Base-by-base conservation (phyloP, 2,888 invertebrate genomes). In the Orthosia gracilis region DNA sequence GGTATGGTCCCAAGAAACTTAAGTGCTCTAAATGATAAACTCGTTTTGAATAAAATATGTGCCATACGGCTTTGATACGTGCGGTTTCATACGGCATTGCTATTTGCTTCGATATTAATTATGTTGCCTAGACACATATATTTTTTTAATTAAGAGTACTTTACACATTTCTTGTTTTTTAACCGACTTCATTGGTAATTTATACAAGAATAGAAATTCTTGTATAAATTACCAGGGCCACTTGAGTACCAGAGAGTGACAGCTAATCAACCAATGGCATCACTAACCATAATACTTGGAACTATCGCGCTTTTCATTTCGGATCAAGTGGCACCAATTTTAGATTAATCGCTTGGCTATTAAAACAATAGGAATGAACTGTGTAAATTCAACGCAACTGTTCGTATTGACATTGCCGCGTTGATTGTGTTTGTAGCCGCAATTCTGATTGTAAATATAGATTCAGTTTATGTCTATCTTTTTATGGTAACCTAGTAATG, bases 341-440 rank as follows among this genome's bases (percentile, higher is more conserved):
- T 55, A 55, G 45, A 68, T 64, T 54, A 66, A 80, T 73, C 50
- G 66, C 17, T 68, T 54, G 31, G 18, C 21, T 65, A 63, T 66
- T 73, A 75, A 75, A 69, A 75, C 75, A 69, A 80, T 62, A 62
- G 57, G 18, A 57, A 26, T 74, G 61, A 66, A 69, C 64, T 68
- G 64, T 68, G 62, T 66, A 55, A 75, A 62, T 62, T 66, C 18
- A 55, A 62, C 64, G 21, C 62, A 54, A 54, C 69, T 57, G 49
- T 75, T 50, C 49, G 57, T 80, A 45, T 80, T 80, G 65, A 79
- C 49, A 69, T 40, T 50, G 55, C 21, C 61, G 57, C 69, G 54
- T 54, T 75, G 76, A 75, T 80, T 79, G 81, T 79, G 75, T 80
- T 75, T 62, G 69, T 54, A 66, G 55, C 75, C 81, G 64, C 76